Percentiles rank a stretch among this genome's conserved stretches.
These are phyloP conservation scores for Chascanopsetta lugubris DNA, from an alignment of 2,113 vertebrate species.

Conservation along the genomic window DNA sequence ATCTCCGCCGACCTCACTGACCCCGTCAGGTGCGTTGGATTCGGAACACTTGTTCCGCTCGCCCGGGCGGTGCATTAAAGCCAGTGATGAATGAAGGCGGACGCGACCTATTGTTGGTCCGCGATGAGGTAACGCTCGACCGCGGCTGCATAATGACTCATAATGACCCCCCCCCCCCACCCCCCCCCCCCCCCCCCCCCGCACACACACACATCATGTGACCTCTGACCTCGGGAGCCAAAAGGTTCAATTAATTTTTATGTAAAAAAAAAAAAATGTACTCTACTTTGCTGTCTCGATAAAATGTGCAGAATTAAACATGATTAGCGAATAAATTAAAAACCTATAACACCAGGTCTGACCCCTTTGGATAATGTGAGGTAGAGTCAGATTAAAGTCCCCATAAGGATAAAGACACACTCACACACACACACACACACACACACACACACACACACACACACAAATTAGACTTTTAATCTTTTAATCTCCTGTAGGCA, in stretches of 20 bases:
- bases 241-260: no score
- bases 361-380: background rate
- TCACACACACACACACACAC: conserved; percentile 11
- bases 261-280: no score
- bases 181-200: no score
- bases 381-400: background rate
- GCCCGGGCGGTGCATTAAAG: background rate
- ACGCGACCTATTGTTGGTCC: background rate
- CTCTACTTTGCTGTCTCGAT: no score
- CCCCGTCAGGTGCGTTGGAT: background rate
- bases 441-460: conserved; percentile 1
- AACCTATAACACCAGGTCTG: background rate
- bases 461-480: conserved; percentile 25
- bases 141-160: background rate
- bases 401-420: background rate
- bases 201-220: no score
- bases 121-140: background rate
- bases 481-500: conserved; percentile 51
- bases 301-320: no score
- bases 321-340: no score
- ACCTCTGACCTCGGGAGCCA: no score
- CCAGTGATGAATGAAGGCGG: background rate
- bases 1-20: no score
- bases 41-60: background rate
- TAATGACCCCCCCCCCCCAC: background rate